Base-by-base conservation (phyloP, 1,140 invertebrate species). In the Uloborus diversus region DNA sequence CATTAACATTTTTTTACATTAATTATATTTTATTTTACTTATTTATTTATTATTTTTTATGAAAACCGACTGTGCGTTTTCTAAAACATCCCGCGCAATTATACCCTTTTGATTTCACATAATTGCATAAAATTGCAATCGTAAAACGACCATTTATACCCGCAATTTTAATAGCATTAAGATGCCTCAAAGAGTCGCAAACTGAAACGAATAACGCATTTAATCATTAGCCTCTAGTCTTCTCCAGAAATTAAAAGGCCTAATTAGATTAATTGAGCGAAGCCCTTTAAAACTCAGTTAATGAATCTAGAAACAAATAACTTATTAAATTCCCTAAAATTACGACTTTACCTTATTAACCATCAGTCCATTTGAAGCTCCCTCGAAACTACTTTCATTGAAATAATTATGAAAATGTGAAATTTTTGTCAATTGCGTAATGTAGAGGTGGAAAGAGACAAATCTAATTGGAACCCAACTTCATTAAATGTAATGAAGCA, bases 201-300 rank as follows among this genome's bases (percentile, higher is more conserved):
- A 62, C 17, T 17, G 59, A 35, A 30, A 35, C 30, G 11, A 11
- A 14, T 2, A 17, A 11, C 49, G 49, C n/a, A 32, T 17, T 62
- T 33, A 14, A 20, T 20, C 14, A n/a, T 62, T 3, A 35, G 17
- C 28, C 30, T 17, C n/a, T n/a, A 14, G 4, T n/a, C 33, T n/a
- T 32, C 17, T 30, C 49, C 59, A 62, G 35, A 62, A 62, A 62
- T 62, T 33, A 35, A 4, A 33, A 33, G 35, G 35, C 23, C 28
- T 62, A 62, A 62, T 62, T 62, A 62, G 35, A 33, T 62, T 33
- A 62, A 62, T 62, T 62, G 59, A 62, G 17, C 30, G 28, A 9
- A n/a, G 23, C 59, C 33, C 35, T 62, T 30, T 20, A 3, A 62
- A 62, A 62, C n/a, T n/a, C n/a, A 62, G 28, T 62, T 14, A 62